Evolutionary conservation across 2,888 invertebrate species (phyloP).

Genomic region (Cyclophora albipunctata): DNA sequence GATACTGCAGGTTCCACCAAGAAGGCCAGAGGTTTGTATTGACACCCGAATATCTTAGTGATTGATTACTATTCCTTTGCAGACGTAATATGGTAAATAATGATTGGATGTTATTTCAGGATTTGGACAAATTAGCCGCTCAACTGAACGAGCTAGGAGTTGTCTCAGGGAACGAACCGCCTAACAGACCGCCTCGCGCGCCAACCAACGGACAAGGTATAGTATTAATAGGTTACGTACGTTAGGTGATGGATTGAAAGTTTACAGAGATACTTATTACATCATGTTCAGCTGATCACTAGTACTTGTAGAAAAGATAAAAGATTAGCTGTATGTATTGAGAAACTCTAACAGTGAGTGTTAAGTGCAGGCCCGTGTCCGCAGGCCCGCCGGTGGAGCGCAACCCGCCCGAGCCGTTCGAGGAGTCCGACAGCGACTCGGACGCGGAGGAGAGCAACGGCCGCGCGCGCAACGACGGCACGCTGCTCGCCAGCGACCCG

Average conservation of each 20-base stretch:
- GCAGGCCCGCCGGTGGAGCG: constrained; percentile 68
- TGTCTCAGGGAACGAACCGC: constrained; percentile 83
- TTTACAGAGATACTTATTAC: not conserved
- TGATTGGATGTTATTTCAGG: constrained; percentile 73
- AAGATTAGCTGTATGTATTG: no score
- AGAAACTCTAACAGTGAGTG: not conserved
- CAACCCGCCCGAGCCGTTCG: constrained; percentile 79
- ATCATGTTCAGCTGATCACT: not conserved
- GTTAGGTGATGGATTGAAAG: no score
- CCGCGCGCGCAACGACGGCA: constrained; percentile 91
- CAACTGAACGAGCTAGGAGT: constrained; percentile 96
- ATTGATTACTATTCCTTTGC: constrained; percentile 16
- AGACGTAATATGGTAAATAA: constrained; percentile 4
- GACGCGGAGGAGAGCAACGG: constrained; percentile 89
- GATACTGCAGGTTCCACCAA: constrained; percentile 84
- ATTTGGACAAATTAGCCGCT: constrained; percentile 96
- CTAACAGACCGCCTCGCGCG: constrained; percentile 62
- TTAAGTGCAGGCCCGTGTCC: no score
- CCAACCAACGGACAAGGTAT: constrained; percentile 68
- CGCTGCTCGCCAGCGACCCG: constrained; percentile 95
- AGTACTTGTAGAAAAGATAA: no score
- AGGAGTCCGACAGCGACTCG: constrained; percentile 86
- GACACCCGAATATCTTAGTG: constrained; percentile 12
- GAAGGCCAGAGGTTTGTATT: constrained; percentile 91
- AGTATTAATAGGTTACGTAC: not conserved